phyloP scores from a whole-genome alignment of 1,140 invertebrate species.

The Steinernema feltiae region DNA sequence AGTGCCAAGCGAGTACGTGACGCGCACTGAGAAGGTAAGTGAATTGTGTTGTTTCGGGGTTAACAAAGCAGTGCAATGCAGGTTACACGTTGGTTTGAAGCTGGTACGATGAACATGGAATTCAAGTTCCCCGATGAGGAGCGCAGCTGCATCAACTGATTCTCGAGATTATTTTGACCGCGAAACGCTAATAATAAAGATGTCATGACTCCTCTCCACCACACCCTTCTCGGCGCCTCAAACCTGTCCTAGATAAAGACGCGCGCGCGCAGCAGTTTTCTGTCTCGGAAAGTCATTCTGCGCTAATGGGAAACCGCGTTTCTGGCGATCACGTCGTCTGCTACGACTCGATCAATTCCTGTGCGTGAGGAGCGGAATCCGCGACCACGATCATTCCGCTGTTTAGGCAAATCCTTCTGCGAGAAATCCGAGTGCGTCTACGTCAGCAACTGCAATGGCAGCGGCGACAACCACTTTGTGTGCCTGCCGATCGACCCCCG shows the following conservation, averaged over 20 bases:
- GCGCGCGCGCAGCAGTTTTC: not conserved
- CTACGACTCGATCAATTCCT: not conserved
- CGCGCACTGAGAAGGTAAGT: constrained; percentile 28
- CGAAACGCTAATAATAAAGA: constrained; percentile 4
- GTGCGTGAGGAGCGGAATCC: not conserved
- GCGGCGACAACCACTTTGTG: not conserved
- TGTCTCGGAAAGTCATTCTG: not conserved
- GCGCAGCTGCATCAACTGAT: constrained; percentile 39
- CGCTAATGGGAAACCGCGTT: constrained; percentile 7
- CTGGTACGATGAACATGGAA: constrained; percentile 47
- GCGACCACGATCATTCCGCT: not conserved
- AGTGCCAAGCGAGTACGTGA: constrained; percentile 42
- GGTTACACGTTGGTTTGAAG: constrained; percentile 52
- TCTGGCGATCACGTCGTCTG: constrained; percentile 6
- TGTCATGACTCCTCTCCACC: not conserved
- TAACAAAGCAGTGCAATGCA: too few species aligned
- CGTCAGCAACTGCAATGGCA: constrained; percentile 4
- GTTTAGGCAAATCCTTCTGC: constrained; percentile 4
- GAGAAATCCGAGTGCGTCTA: not conserved
- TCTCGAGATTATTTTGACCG: not conserved
- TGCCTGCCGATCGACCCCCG: not conserved
- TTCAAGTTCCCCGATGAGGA: constrained; percentile 45
- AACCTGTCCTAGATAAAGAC: not conserved
- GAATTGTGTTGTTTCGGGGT: too few species aligned
- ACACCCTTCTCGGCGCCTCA: not conserved